These are phyloP conservation scores for Melipona bicolor DNA, from an alignment of 2,888 invertebrate species.

Conservation along the genomic window DNA sequence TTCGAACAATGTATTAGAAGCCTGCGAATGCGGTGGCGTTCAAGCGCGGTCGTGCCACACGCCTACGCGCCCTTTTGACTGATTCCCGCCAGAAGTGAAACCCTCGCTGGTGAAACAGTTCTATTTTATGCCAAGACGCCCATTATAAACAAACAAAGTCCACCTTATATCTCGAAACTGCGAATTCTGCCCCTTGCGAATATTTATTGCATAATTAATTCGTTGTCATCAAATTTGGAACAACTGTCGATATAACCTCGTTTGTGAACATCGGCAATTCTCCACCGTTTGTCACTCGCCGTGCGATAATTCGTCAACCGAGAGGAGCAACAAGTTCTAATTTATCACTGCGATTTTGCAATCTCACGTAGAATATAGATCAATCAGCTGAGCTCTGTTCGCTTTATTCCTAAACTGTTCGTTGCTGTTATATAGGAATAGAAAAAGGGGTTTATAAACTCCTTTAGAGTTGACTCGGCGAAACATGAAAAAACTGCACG, in stretches of 20 bases:
- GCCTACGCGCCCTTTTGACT: not conserved
- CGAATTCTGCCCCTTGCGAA: no score
- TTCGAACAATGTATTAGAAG: not conserved
- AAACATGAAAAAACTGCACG: no score
- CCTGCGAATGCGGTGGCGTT: not conserved
- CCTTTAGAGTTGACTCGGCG: no score
- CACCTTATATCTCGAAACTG: no score
- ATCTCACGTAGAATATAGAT: not conserved
- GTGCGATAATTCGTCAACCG: not conserved
- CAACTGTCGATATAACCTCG: no score
- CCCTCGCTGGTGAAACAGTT: not conserved
- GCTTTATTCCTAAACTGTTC: not conserved
- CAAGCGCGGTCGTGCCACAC: not conserved
- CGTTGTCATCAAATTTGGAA: no score
- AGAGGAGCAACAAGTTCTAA: not conserved
- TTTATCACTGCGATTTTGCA: not conserved
- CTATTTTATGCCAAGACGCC: no score
- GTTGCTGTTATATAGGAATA: not conserved
- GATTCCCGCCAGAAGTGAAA: not conserved
- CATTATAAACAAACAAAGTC: no score
- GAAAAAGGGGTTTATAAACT: no score
- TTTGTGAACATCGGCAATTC: no score
- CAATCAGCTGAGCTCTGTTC: not conserved
- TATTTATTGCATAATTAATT: no score
- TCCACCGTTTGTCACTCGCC: not conserved